Evolutionary conservation across 2,797 vertebrate species (phyloP), one percentile per base, ranked within the genome.

Genomic region (Heteromormyrus szaboi): DNA sequence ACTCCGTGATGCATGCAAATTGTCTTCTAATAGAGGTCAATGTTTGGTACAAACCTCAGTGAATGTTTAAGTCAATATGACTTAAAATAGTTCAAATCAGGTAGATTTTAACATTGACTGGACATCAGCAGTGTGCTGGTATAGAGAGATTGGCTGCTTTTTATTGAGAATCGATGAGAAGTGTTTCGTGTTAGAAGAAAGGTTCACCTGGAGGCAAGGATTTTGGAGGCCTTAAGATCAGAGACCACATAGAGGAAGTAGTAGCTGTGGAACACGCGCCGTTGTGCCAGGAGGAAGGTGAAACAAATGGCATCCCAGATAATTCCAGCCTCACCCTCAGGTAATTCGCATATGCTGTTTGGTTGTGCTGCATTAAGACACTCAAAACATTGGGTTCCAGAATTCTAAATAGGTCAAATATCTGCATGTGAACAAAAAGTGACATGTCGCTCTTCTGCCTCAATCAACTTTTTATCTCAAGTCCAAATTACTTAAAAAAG

Each of bases 231-330:
- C 91, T 95, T 96, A 88, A 95, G 94, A 88, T 97, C 95, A 11
- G 96, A 95, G 56, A 96, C 95, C 76, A 96, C 92, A 0, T 95
- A 96, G n/a, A 97, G 95, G 91, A 95, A 97, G 89, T 96, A 96
- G 91, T 96, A 96, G 91, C 96, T 97, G 89, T 95, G 95, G 90
- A 97, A 97, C 56, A 96, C 92, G 50, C 95, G 94, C 41, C 94
- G 91, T 91, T 96, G 96, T 5, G 92, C 94, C 90, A 97, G 92
- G 53, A 97, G 95, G 86, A 96, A 95, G 2, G 92, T 94, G 91
- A 97, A 96, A 89, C 96, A 96, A 87, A 95, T 93, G 0, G 95
- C 95, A 17, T 96, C 96, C 97, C 96, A 96, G 17, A 97, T 93
- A 0, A 96, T 95, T 4, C 96, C 96, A 0, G 94, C 96, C 89